Base-by-base conservation (phyloP, 2,888 invertebrate genomes). In the Chelonus formosanus region DNA sequence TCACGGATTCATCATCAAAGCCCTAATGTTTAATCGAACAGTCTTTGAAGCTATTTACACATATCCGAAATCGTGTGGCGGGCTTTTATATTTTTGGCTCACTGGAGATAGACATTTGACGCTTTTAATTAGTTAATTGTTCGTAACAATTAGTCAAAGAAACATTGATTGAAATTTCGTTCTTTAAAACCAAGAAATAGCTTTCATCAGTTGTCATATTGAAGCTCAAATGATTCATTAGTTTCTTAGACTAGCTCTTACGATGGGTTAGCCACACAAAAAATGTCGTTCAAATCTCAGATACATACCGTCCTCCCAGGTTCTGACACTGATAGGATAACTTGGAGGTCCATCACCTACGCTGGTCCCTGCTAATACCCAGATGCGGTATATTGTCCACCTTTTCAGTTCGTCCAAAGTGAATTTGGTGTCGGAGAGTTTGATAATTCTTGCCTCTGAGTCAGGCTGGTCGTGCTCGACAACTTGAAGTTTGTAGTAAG, bases 291-390 rank as follows among this genome's bases (percentile, higher is more conserved):
- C 40, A 40, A 40, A 6, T 40, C 40, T 40, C 40, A 40, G 63
- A 80, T 84, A 93, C 97, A 92, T 97, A 98, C 98, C 98, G 91
- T 97, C 97, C 92, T 98, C 98, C 84, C 95, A 94, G 75, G 98
- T 98, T 88, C 93, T 92, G 80, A 96, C 92, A 80, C 91, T 90
- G 88, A 97, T 92, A 72, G 96, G 95, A 86, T 92, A 92, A 77
- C 96, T 96, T 80, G 92, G 90, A 72, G 94, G 98, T 71, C 98
- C 98, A 86, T 97, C 96, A 82, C 98, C 98, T 76, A 97, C 95
- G 80, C 92, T 92, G 78, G 98, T 98, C 81, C 96, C 96, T 73
- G 98, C 98, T 77, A 96, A 88, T 80, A 98, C 94, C 96, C 96
- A 96, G 81, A 98, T 92, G 85, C 95, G 92, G 89, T 98, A 98